Conservation (phyloP, 37 sponge, comb jelly and placozoan species). For the Ephydatia muelleri region DNA sequence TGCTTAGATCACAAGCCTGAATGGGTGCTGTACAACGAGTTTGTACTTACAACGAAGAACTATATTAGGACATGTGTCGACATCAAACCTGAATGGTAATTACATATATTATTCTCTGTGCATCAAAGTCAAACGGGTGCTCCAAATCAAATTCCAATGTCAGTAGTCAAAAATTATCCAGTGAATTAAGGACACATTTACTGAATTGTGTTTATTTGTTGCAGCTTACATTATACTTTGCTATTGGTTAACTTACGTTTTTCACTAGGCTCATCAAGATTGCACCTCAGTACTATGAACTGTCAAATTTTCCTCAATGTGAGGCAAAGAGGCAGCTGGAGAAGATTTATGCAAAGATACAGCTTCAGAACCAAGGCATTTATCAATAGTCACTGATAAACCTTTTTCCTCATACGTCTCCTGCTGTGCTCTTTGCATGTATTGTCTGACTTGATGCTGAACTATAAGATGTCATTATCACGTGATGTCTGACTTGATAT, state of each 20-base stretch:
- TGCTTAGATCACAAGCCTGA: constrained; percentile 99
- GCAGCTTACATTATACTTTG: neutral
- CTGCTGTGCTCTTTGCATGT: neutral
- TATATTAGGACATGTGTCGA: constrained; percentile 97
- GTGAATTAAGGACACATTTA: neutral
- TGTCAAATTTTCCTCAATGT: constrained; percentile 98
- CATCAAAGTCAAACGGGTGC: neutral
- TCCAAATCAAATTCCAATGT: too few species aligned
- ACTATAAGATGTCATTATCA: too few species aligned
- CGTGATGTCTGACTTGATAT: too few species aligned
- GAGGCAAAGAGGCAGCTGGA: constrained; percentile 93
- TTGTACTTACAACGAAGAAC: constrained; percentile 99
- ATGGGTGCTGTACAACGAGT: constrained; percentile 99
- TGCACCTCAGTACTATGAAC: constrained; percentile 94
- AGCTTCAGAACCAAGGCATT: constrained; percentile 66
- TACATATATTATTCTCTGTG: neutral
- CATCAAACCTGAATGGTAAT: constrained; percentile 97
- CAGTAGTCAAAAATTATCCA: too few species aligned
- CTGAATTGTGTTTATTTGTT: neutral
- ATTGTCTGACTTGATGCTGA: too few species aligned
- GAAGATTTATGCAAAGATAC: constrained; percentile 71
- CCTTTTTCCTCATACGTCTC: neutral
- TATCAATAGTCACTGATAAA: constrained; percentile 14
- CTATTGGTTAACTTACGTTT: neutral
- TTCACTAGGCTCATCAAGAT: constrained; percentile 81